phyloP scores from a whole-genome alignment of 2,113 vertebrate genomes.

The Lophochroa leadbeateri region DNA sequence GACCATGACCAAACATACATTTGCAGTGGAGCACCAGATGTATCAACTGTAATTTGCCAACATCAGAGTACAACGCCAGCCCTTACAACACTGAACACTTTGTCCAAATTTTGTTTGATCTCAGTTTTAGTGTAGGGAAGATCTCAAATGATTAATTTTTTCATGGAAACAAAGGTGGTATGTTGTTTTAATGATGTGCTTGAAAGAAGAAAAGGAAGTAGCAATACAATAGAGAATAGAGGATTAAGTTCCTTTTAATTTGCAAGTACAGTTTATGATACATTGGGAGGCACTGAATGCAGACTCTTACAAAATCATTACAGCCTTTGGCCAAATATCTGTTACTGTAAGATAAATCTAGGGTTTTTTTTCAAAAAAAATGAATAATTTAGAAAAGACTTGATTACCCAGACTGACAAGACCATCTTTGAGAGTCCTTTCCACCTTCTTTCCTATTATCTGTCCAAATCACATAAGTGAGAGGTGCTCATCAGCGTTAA shows the following conservation, averaged over 20 bases:
- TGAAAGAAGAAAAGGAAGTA: background rate
- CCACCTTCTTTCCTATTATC: background rate
- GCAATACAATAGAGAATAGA: background rate
- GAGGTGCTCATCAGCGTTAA: background rate
- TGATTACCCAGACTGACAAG: background rate
- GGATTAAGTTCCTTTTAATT: background rate
- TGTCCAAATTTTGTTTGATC: background rate
- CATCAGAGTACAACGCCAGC: background rate
- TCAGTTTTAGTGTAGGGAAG: background rate
- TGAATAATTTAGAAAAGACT: background rate
- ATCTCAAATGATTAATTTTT: background rate
- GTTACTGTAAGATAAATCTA: background rate
- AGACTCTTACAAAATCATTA: background rate
- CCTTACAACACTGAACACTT: background rate
- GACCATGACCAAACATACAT: background rate
- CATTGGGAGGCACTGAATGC: background rate
- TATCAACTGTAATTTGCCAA: background rate
- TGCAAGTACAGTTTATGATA: background rate
- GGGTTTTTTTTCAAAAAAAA: rapidly evolving
- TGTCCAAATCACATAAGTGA: background rate
- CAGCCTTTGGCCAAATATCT: background rate
- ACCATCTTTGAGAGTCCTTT: background rate
- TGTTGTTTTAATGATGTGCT: background rate
- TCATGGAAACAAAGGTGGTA: background rate
- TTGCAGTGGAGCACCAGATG: constrained; percentile 15